Evolutionary conservation across 1,140 invertebrate species (phyloP), one percentile per base, ranked within the genome.

Genomic region (Scaptomyza montana): DNA sequence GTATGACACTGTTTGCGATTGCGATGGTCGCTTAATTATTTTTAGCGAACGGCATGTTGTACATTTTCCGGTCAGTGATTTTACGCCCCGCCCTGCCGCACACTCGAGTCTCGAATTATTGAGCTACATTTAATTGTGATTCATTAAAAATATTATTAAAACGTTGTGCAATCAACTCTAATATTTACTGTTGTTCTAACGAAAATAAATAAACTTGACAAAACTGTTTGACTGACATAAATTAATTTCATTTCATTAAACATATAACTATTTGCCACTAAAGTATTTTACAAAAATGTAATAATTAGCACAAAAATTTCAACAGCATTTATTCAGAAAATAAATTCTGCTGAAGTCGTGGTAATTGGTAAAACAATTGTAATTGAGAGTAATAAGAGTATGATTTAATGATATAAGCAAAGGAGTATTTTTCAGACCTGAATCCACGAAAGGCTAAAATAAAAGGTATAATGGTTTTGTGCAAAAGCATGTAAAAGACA

Each of bases 21-120:
- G 59, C 67, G 61, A 41, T 51, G 67, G 77, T 68, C 68, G 75
- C 72, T 70, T 82, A 87, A 87, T 87, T 82, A 82, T 87, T 82
- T 78, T 78, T 71, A 43, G 78, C 75, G 60, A 68, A 57, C 66
- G 39, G 33, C 56, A 30, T 57, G 79, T 77, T 33, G 50, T 50
- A 66, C 47, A 59, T 50, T 73, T 43, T 45, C 45, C 43, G 30
- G 21, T 30, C 46, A 60, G 21, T 25, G 21, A 25, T 25, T 2
- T 13, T 36, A 5, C 21, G 16, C 21, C 0, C 10, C 9, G 10
- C 12, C n/a, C 10, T 21, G 25, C 12, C 9, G 6, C 51, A 46
- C 25, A 8, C 13, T n/a, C 5, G 12, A 39, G 5, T 55, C 45
- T 45, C n/a, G 39, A 59, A 59, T 65, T 59, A 45, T 64, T 56